Base-by-base conservation (phyloP, 2,113 vertebrate species). In the Parus major region DNA sequence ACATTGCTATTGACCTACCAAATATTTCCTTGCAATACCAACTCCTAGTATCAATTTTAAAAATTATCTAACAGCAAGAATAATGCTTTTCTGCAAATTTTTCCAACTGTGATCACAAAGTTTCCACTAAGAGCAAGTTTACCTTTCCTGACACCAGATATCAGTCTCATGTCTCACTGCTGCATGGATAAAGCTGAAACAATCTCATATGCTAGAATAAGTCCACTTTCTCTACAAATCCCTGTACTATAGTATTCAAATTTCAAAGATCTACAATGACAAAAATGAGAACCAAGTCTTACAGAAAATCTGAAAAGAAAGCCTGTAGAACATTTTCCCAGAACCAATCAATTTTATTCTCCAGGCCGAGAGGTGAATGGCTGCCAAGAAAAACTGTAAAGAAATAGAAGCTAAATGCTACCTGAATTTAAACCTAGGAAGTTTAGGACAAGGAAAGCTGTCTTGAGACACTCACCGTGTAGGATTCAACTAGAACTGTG, bases 401-500 rank as follows among this genome's bases (percentile, higher is more conserved):
- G 20, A 18, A 88, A 86, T 46, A 36, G 64, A 69, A 86, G 21
- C 39, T 72, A 61, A 88, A 72, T 3, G 29, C 35, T 64, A 60
- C n/a, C 70, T 39, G 4, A 86, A 60, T 60, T 80, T 35, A 94
- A 71, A 80, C 11, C 13, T 25, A 20, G 1, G 5, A 75, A 50
- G 16, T 49, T 88, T 6, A 96, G 50, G 50, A 76, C 65, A 72
- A 66, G 60, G 53, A 88, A 73, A 86, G 68, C 24, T 42, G 81
- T 29, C 36, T 41, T 10, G 15, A 80, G 93, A 65, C 36, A 98
- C 98, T 96, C 91, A 99, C 99, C 75, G 99, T 99, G 96, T 99
- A 99, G 47, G 99, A 99, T 73, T 99, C 99, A 88, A 99, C 99
- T 92, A 99, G 98, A 84, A 99, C 99, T 20, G 99, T 99, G 86